Conservation (phyloP, 2,888 invertebrate genomes). For the Siphonodentalium dalli region DNA sequence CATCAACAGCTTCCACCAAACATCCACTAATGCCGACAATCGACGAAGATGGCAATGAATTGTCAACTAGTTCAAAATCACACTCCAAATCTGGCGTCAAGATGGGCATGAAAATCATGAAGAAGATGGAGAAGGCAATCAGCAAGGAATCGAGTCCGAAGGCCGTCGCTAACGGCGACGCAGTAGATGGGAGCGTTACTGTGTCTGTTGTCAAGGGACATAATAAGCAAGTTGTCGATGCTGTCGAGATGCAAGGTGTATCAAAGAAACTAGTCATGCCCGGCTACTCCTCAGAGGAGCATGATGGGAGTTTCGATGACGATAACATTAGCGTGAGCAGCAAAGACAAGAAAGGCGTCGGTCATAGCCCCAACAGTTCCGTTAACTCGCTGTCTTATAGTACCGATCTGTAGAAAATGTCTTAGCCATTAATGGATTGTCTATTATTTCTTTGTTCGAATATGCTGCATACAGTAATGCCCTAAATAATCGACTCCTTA, state of each 20-base stretch:
- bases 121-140: constrained; percentile 27
- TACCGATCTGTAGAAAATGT: no score
- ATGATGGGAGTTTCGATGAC: no score
- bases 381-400: no score
- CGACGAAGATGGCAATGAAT: constrained; percentile 31
- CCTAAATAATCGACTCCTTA: no score
- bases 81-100: constrained; percentile 18
- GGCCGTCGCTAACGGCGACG: constrained; percentile 33
- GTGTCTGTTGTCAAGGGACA: constrained; percentile 35
- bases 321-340: no score
- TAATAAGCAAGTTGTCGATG: constrained; percentile 35
- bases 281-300: no score
- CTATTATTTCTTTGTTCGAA: no score
- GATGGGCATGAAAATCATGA: constrained; percentile 25
- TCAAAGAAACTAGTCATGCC: no score
- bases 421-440: no score
- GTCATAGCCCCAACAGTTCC: no score
- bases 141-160: constrained; percentile 14
- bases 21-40: constrained; percentile 30
- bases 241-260: constrained; percentile 33
- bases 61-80: constrained; percentile 19
- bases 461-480: no score
- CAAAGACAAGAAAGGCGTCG: no score
- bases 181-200: constrained; percentile 29
- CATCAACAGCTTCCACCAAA: constrained; percentile 23